Evolutionary conservation across 2,113 vertebrate species (phyloP), one percentile per base, ranked within the genome.

Genomic region (Regulus satrapa): DNA sequence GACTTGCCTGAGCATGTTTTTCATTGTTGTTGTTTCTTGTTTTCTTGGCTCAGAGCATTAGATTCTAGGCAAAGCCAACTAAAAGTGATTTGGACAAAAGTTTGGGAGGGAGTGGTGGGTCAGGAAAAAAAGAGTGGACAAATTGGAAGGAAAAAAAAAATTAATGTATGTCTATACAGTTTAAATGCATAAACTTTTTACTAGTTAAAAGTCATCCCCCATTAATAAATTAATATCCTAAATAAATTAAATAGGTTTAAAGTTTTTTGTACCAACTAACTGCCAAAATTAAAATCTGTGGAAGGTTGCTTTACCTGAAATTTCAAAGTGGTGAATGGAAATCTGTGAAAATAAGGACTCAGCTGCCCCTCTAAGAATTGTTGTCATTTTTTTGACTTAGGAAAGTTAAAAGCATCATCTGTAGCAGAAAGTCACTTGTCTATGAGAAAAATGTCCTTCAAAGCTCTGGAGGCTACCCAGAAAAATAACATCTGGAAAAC

Each of bases 21-120:
- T 73, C 52, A 72, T 82, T 69, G 74, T 32, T 85, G 40, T 75
- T 95, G 9, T 23, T 79, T 78, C 75, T 92, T 62, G 26, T 43
- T 97, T 97, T 96, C 79, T 93, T 94, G 77, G 73, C 77, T 97
- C 84, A 95, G 89, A 36, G 31, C 79, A 75, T 89, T 79, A 97
- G 51, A 92, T 69, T 36, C 48, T 77, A 85, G 36, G 25, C 43
- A 79, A 48, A 94, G 51, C 62, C 85, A 82, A 48, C 25, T 67
- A 85, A 66, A 92, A 96, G 94, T 21, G 23, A 59, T 93, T 91
- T 92, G 92, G 85, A 56, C 45, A 73, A 77, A 79, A 21, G 19
- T 90, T 83, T 62, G 69, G 20, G 61, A 82, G 28, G 29, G 43
- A 88, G 1, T 41, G 43, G 43, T 85, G 49, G 32, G 58, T 81